Evolutionary conservation across 2,888 invertebrate genomes (phyloP).

Genomic region (Disparrhopalites patrizii): DNA sequence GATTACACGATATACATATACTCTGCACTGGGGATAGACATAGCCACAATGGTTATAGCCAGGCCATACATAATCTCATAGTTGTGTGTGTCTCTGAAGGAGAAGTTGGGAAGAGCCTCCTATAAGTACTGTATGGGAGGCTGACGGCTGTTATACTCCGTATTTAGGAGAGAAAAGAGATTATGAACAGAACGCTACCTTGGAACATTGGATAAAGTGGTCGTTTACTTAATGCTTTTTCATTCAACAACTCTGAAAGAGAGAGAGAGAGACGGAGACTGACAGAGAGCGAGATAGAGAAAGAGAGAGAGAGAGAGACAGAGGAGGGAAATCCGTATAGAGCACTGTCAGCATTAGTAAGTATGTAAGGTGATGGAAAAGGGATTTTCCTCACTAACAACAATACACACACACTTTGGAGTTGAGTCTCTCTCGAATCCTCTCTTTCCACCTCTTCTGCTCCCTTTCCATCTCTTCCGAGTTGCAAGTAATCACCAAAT

Average conservation of each 20-base stretch:
- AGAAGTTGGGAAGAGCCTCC: too few relatives aligned
- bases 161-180: conserved; percentile 26
- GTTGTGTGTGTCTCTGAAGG: too few relatives aligned
- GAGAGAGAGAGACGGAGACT: too few relatives aligned
- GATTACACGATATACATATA: too few relatives aligned
- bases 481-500: too few relatives aligned
- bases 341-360: too few relatives aligned
- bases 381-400: conserved; percentile 24
- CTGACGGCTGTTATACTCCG: conserved; percentile 14
- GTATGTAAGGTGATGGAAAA: conserved; percentile 24
- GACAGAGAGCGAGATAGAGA: too few relatives aligned
- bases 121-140: conserved; percentile 8
- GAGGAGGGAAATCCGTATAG: conserved; percentile 13
- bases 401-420: conserved; percentile 12
- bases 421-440: neutral
- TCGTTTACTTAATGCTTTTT: conserved; percentile 30
- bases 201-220: conserved; percentile 31
- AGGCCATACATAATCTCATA: too few relatives aligned
- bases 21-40: too few relatives aligned
- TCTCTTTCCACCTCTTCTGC: neutral
- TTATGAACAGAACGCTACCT: conserved; percentile 32
- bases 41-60: too few relatives aligned
- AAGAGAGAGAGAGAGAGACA: too few relatives aligned
- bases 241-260: conserved; percentile 20
- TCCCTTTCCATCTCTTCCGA: neutral